Percentiles rank a stretch among this genome's conserved stretches.
phyloP scores from a whole-genome alignment of 2,888 invertebrate genomes.

The Eupelmus urozonus region DNA sequence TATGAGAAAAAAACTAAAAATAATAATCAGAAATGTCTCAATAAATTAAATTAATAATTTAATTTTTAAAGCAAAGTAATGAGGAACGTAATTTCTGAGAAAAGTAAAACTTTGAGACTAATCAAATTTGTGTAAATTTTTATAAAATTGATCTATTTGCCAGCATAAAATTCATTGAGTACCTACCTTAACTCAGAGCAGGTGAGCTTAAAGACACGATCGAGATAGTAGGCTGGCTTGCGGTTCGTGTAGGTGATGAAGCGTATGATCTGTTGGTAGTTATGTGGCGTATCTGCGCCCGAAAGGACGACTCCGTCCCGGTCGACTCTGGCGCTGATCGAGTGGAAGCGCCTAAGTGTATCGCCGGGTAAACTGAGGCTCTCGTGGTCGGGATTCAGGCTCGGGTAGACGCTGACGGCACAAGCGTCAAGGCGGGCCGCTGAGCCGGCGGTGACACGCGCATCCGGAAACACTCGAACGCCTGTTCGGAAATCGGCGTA shows the following conservation, averaged over 20 bases:
- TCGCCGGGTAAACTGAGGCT: constrained; percentile 88
- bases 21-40: too few species aligned
- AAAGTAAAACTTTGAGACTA: too few species aligned
- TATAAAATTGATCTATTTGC: too few species aligned
- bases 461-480: constrained; percentile 91
- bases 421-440: constrained; percentile 90
- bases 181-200: constrained; percentile 89
- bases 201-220: constrained; percentile 95
- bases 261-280: constrained; percentile 87
- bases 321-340: constrained; percentile 90
- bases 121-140: too few species aligned
- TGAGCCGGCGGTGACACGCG: constrained; percentile 84
- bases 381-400: constrained; percentile 97
- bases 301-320: constrained; percentile 91
- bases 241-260: constrained; percentile 96
- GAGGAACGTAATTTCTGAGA: too few species aligned
- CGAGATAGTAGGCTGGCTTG: constrained; percentile 96
- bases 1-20: not conserved
- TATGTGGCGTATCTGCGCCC: constrained; percentile 87
- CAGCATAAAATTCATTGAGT: not conserved
- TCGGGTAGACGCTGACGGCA: constrained; percentile 95
- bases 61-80: too few species aligned
- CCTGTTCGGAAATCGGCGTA: constrained; percentile 92
- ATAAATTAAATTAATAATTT: too few species aligned
- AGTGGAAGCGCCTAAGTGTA: constrained; percentile 83